phyloP scores from a whole-genome alignment of 2,113 vertebrate species.

The Hassar affinis region DNA sequence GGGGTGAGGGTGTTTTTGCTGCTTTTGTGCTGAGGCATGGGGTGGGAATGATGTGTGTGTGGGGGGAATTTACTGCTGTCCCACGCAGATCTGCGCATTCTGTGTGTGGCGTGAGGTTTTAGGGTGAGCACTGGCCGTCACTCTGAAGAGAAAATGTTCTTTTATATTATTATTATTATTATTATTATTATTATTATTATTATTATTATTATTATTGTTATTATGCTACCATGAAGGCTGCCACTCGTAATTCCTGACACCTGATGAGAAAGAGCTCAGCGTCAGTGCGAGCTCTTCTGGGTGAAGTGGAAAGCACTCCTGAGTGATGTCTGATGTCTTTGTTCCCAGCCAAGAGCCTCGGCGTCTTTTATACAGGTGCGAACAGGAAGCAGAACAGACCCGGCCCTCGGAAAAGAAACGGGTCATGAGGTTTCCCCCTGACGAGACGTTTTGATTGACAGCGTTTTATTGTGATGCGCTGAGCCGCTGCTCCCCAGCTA shows the following conservation, averaged over 20 bases:
- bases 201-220: too few relatives aligned
- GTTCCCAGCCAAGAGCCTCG: neutral
- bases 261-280: neutral
- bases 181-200: too few relatives aligned
- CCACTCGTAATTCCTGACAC: neutral
- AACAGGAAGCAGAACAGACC: conserved; percentile 12
- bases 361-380: neutral
- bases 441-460: conserved; percentile 49
- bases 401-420: conserved; percentile 10
- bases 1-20: conserved; percentile 10
- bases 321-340: neutral
- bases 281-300: neutral
- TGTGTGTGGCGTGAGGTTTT: conserved; percentile 33
- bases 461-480: conserved; percentile 46
- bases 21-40: conserved; percentile 40
- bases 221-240: neutral
- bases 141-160: conserved; percentile 1
- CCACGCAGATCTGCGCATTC: conserved; percentile 42
- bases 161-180: too few relatives aligned
- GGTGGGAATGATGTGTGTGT: conserved; percentile 32
- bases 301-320: neutral
- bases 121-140: neutral
- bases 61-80: conserved; percentile 31
- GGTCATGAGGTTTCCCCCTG: conserved; percentile 42
- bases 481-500: conserved; percentile 33